A percentile compares a stretch with the other conserved stretches of the same genome.
phyloP scores from a whole-genome alignment of 2,888 invertebrate species.

The Drosophila neutralis region DNA sequence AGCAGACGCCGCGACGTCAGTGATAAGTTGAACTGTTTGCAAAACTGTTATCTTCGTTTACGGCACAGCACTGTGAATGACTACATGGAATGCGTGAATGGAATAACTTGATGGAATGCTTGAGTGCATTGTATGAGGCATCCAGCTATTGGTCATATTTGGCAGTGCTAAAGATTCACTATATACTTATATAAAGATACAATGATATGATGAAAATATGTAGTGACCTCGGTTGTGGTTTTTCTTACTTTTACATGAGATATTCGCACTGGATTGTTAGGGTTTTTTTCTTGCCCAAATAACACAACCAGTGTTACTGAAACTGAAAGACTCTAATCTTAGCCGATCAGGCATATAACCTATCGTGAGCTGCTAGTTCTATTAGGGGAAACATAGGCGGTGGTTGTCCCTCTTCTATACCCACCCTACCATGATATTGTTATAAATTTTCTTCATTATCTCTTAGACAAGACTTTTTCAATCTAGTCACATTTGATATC shows the following conservation, averaged over 20 bases:
- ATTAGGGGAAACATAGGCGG: neutral
- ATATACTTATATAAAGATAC: neutral
- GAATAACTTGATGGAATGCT: slow-evolving; percentile 1
- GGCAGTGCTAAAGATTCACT: slow-evolving; percentile 5
- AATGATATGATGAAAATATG: neutral
- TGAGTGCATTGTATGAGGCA: neutral
- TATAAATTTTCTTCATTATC: neutral
- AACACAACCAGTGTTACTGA: neutral
- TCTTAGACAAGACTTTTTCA: neutral
- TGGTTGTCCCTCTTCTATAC: neutral
- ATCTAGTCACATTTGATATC: neutral
- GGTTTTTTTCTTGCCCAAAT: neutral
- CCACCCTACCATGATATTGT: neutral
- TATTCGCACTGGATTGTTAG: neutral
- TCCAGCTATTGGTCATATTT: slow-evolving; percentile 12
- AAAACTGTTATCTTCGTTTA: slow-evolving; percentile 28
- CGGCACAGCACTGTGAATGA: neutral
- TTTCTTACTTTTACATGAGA: neutral
- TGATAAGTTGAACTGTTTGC: slow-evolving; percentile 31
- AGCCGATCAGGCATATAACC: neutral
- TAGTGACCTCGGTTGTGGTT: neutral
- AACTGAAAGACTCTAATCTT: neutral
- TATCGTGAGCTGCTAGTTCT: neutral
- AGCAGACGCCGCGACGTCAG: slow-evolving; percentile 16
- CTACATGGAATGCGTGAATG: neutral